phyloP scores from a whole-genome alignment of 2,888 invertebrate species.

The Catocala nupta region DNA sequence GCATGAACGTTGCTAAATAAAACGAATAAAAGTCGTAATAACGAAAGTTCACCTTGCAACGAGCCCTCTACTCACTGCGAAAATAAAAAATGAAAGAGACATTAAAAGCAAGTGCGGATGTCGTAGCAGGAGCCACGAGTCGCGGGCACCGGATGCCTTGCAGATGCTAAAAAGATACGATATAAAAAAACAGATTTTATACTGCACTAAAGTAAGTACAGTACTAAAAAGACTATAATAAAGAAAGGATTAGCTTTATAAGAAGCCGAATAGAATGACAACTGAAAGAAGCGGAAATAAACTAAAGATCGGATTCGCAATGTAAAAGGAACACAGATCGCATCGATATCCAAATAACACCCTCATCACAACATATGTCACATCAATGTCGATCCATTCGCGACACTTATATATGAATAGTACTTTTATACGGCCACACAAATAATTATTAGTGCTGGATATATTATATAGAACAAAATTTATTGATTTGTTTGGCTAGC shows the following conservation, averaged over 20 bases:
- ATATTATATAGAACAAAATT: too few species aligned
- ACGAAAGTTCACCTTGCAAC: constrained; percentile 46
- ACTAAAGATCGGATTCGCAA: constrained; percentile 60
- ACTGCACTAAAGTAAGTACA: constrained; percentile 45
- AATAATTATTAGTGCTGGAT: background rate
- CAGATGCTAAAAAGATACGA: constrained; percentile 66
- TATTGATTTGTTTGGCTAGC: too few species aligned
- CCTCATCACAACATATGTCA: constrained; percentile 66
- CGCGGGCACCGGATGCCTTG: constrained; percentile 60
- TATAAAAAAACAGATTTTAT: constrained; percentile 57
- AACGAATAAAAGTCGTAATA: constrained; percentile 33
- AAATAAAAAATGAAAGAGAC: constrained; percentile 66
- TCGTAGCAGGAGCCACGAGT: constrained; percentile 57
- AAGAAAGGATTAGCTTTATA: constrained; percentile 32
- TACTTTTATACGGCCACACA: constrained; percentile 9
- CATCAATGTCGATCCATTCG: constrained; percentile 59
- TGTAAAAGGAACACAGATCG: constrained; percentile 58
- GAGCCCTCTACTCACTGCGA: constrained; percentile 42
- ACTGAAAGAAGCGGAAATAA: constrained; percentile 62
- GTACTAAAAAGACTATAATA: constrained; percentile 39
- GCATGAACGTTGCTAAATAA: constrained; percentile 23
- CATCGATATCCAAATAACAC: constrained; percentile 63
- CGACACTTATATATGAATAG: constrained; percentile 67
- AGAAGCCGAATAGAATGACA: constrained; percentile 32
- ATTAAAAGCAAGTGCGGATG: constrained; percentile 71